A percentile compares a stretch with the other conserved stretches of the same genome.
Conservation (phyloP, 2,888 invertebrate genomes). For the Drosophila barbarae region DNA sequence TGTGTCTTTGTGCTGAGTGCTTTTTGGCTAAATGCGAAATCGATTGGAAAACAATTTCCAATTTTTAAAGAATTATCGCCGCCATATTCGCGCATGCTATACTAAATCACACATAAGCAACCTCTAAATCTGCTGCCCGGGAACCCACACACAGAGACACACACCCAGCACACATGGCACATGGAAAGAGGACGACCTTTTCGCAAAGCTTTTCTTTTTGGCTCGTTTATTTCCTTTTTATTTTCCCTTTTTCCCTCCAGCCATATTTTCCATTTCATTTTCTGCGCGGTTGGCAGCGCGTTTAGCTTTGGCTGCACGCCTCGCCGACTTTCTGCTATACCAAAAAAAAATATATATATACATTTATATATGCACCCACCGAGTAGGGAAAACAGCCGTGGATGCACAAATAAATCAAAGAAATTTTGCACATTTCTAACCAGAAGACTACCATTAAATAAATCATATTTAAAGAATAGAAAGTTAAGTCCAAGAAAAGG, state of each 20-base stretch:
- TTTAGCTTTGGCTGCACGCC: constrained; percentile 67
- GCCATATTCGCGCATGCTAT: constrained; percentile 79
- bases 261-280: constrained; percentile 75
- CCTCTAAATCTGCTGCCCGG: constrained; percentile 78
- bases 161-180: constrained; percentile 17
- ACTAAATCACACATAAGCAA: constrained; percentile 80
- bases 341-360: constrained; percentile 1
- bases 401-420: constrained; percentile 13
- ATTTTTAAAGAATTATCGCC: constrained; percentile 80
- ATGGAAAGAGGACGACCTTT: constrained; percentile 51
- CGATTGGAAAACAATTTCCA: constrained; percentile 80
- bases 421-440: background rate
- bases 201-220: constrained; percentile 66
- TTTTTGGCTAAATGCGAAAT: constrained; percentile 79
- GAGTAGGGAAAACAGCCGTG: background rate
- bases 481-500: background rate
- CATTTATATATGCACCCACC: constrained; percentile 26
- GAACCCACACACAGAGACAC: constrained; percentile 25
- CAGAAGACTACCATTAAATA: background rate
- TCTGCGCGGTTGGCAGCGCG: constrained; percentile 64
- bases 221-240: constrained; percentile 70
- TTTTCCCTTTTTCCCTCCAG: constrained; percentile 44
- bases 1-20: constrained; percentile 58
- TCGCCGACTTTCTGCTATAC: constrained; percentile 50
- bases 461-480: background rate